A percentile compares a stretch with the other conserved stretches of the same genome.
These are phyloP conservation scores for Diogma glabrata DNA, from an alignment of 2,888 invertebrate species.

Conservation along the genomic window DNA sequence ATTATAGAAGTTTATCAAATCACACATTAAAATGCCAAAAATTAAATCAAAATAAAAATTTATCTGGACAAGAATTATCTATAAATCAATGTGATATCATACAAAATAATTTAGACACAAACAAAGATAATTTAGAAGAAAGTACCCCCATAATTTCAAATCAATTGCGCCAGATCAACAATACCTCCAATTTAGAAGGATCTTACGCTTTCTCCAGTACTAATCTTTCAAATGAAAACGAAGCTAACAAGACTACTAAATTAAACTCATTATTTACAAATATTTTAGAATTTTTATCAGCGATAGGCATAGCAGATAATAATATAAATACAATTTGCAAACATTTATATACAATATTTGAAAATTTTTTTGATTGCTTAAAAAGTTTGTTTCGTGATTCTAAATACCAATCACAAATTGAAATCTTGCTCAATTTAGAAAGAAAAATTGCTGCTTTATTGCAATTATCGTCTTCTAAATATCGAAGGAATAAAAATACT, in stretches of 20 bases:
- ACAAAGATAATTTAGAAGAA: not conserved
- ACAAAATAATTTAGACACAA: not conserved
- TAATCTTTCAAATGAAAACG: no score
- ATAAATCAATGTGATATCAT: no score
- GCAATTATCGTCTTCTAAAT: not conserved
- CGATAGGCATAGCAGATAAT: not conserved
- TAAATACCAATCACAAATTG: not conserved
- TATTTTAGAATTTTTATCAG: not conserved
- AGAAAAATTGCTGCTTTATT: not conserved
- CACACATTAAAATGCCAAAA: not conserved
- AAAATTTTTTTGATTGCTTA: not conserved
- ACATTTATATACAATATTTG: not conserved
- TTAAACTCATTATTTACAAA: not conserved
- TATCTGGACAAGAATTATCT: no score
- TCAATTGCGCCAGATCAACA: not conserved
- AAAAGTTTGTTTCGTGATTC: not conserved
- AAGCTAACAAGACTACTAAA: not conserved
- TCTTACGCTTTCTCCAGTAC: no score
- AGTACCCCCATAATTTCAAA: not conserved
- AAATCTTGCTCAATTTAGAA: not conserved
- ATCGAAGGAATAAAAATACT: not conserved
- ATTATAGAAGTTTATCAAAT: not conserved
- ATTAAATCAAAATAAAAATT: not conserved
- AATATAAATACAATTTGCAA: not conserved
- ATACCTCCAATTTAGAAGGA: not conserved